Percentiles rank a stretch among this genome's conserved stretches.
These are phyloP conservation scores for Epicauta chinensis DNA, from an alignment of 1,140 invertebrate species.

Conservation along the genomic window DNA sequence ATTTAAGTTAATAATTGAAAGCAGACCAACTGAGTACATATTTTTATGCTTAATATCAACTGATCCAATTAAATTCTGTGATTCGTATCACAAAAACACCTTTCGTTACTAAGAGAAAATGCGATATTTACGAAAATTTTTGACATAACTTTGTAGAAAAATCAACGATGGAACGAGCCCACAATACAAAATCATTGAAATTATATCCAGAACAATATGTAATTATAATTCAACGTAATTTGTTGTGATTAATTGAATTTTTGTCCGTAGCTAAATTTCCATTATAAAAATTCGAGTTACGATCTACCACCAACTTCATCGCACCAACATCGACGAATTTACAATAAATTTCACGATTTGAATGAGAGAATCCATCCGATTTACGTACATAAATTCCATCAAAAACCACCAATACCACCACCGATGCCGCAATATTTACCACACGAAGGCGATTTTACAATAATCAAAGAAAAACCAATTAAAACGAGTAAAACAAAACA, in stretches of 20 bases:
- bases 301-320: neutral
- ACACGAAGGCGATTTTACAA: conserved; percentile 5
- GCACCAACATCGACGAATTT: neutral
- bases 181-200: conserved; percentile 11
- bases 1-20: too few relatives aligned
- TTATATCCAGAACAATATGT: conserved; percentile 9
- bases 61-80: too few relatives aligned
- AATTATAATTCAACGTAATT: neutral
- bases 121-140: too few relatives aligned
- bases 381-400: conserved; percentile 22
- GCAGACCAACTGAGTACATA: too few relatives aligned
- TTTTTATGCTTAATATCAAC: too few relatives aligned
- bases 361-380: conserved; percentile 22
- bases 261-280: neutral
- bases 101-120: too few relatives aligned
- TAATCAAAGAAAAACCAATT: neutral
- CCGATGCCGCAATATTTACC: conserved; percentile 1
- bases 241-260: neutral
- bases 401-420: neutral
- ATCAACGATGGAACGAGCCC: conserved; percentile 3
- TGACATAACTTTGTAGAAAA: neutral
- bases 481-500: conserved; percentile 7
- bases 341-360: neutral
- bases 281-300: conserved; percentile 7
- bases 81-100: too few relatives aligned